These are phyloP conservation scores for Tenthredo scrophulariae DNA, from an alignment of 2,888 invertebrate genomes.

Conservation along the genomic window DNA sequence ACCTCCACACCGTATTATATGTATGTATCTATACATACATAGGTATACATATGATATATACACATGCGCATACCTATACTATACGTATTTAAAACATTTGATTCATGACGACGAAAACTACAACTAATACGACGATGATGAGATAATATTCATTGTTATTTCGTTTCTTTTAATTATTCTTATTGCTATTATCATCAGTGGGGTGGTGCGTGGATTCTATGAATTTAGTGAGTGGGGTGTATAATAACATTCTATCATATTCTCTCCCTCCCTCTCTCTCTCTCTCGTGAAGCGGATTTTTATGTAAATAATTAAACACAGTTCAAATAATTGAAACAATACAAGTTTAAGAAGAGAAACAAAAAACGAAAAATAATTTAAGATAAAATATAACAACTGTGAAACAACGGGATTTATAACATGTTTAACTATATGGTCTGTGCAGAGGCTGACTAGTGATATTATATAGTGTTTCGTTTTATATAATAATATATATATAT, in stretches of 20 bases:
- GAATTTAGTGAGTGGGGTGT: not conserved
- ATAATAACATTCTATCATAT: not conserved
- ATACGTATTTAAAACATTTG: constrained; percentile 36
- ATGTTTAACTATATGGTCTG: not conserved
- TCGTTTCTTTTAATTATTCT: not conserved
- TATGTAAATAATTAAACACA: not conserved
- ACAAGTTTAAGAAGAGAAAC: not conserved
- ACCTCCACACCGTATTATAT: constrained; percentile 32
- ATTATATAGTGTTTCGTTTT: constrained; percentile 29
- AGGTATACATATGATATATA: not conserved
- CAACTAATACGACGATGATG: not conserved
- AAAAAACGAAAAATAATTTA: not conserved
- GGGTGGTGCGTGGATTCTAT: not conserved
- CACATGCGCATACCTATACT: constrained; percentile 8
- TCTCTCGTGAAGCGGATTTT: not conserved
- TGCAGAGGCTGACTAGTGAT: constrained; percentile 45
- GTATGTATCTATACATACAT: not conserved
- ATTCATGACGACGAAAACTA: not conserved
- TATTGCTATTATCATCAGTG: not conserved
- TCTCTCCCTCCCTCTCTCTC: not conserved
- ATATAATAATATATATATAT: not conserved
- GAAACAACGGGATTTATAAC: constrained; percentile 46
- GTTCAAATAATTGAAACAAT: no score
- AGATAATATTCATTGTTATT: constrained; percentile 14
- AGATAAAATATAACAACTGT: not conserved